Evolutionary conservation across 2,888 invertebrate genomes (phyloP).

Genomic region (Hydrotaea cyrtoneurina): DNA sequence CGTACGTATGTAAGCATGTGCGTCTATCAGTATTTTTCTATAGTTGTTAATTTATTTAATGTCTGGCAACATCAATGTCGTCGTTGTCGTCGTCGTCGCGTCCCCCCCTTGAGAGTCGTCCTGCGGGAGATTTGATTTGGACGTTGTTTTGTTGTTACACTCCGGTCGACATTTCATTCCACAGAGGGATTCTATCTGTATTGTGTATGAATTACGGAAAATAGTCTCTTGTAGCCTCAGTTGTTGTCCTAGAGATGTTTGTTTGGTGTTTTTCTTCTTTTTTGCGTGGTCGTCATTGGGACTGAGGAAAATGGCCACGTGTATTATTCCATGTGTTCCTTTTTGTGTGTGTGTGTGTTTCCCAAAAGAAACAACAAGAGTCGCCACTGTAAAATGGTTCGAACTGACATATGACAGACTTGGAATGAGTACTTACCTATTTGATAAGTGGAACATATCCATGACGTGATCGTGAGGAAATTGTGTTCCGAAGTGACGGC

Average conservation of each 20-base stretch:
- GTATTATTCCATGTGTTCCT: neutral
- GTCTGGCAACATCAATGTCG: slow-evolving; percentile 24
- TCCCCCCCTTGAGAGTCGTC: slow-evolving; percentile 43
- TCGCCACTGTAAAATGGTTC: neutral
- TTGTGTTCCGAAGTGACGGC: slow-evolving; percentile 47
- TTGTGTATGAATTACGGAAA: slow-evolving; percentile 50
- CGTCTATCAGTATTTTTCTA: slow-evolving; percentile 39
- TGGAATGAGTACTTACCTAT: slow-evolving; percentile 75
- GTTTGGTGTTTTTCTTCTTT: slow-evolving; percentile 20
- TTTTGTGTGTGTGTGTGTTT: neutral
- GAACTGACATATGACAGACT: neutral
- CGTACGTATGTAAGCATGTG: slow-evolving; percentile 9
- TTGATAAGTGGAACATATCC: slow-evolving; percentile 79
- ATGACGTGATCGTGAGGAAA: slow-evolving; percentile 76
- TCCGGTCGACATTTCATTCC: slow-evolving; percentile 43
- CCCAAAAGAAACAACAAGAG: neutral
- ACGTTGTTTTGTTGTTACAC: slow-evolving; percentile 38
- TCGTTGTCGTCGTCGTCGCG: neutral
- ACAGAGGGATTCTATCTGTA: slow-evolving; percentile 34
- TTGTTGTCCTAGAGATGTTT: slow-evolving; percentile 12
- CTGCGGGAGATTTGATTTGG: slow-evolving; percentile 58
- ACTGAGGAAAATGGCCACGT: slow-evolving; percentile 36
- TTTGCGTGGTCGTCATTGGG: slow-evolving; percentile 56
- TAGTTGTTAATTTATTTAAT: slow-evolving; percentile 67
- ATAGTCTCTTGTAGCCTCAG: neutral